Conservation (phyloP, 2,797 vertebrate genomes). For the Diceros bicornis region DNA sequence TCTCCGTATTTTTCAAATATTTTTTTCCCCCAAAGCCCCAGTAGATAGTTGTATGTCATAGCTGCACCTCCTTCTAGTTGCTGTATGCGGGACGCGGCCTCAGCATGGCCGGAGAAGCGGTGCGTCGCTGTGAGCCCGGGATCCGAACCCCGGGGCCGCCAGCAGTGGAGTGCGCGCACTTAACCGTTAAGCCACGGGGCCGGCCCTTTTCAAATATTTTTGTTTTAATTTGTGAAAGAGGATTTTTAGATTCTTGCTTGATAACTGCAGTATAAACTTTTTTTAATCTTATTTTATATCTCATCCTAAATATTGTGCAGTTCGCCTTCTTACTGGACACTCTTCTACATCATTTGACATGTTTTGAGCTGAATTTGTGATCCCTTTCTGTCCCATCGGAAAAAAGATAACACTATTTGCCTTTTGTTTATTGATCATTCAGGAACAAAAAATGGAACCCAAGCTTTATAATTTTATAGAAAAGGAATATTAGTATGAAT, state of each 20-base stretch:
- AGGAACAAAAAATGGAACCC: not conserved
- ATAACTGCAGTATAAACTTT: not conserved
- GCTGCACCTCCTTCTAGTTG: too few relatives aligned
- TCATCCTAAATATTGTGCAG: not conserved
- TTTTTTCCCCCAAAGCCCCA: too few relatives aligned
- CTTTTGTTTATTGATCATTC: not conserved
- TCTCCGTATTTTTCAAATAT: not conserved
- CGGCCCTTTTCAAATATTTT: conserved; percentile 20
- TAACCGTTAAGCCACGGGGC: too few relatives aligned
- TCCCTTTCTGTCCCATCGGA: not conserved
- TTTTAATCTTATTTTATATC: not conserved
- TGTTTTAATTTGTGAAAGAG: not conserved
- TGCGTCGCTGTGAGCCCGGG: too few relatives aligned
- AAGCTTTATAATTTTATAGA: conserved; percentile 17
- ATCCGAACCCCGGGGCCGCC: too few relatives aligned
- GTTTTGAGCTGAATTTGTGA: conserved; percentile 54
- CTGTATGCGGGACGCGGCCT: too few relatives aligned
- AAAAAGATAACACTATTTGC: conserved; percentile 10
- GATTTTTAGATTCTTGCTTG: not conserved
- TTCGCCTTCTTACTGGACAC: not conserved
- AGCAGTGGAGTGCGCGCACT: too few relatives aligned
- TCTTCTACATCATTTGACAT: conserved; percentile 26
- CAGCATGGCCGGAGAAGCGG: too few relatives aligned
- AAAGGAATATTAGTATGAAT: conserved; percentile 44
- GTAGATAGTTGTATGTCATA: too few relatives aligned